phyloP scores from a whole-genome alignment of 2,113 vertebrate genomes.

The Arizona elegans region DNA sequence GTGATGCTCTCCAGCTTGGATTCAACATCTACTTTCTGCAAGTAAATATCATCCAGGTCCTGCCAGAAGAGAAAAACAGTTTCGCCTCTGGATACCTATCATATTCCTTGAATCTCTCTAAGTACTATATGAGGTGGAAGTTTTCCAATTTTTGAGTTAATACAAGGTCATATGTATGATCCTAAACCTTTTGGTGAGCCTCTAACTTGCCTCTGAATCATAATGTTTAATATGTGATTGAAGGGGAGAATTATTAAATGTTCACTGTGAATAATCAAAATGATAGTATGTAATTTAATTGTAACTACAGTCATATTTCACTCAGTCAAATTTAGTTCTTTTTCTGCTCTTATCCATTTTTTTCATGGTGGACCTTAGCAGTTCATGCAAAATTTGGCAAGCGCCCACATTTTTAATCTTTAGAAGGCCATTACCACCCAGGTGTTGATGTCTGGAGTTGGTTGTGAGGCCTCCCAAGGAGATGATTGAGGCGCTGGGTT shows the following conservation, averaged over 20 bases:
- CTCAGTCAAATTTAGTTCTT: background rate
- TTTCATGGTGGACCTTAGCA: background rate
- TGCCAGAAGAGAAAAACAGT: slow-evolving; percentile 21
- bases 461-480: background rate
- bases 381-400: background rate
- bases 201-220: background rate
- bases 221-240: background rate
- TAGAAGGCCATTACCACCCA: background rate
- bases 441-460: background rate
- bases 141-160: background rate
- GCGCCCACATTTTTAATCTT: background rate
- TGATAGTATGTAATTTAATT: background rate
- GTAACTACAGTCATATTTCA: background rate
- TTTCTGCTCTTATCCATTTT: background rate
- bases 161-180: background rate
- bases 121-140: background rate
- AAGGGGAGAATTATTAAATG: background rate
- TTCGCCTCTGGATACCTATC: background rate
- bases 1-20: slow-evolving; percentile 69
- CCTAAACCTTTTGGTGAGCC: background rate
- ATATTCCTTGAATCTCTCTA: background rate
- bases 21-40: slow-evolving; percentile 62
- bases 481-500: background rate
- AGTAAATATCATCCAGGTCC: slow-evolving; percentile 70
- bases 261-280: background rate